A percentile compares a stretch with the other conserved stretches of the same genome.
Conservation (phyloP, 2,888 invertebrate species). For the Barypeithes pellucidus region DNA sequence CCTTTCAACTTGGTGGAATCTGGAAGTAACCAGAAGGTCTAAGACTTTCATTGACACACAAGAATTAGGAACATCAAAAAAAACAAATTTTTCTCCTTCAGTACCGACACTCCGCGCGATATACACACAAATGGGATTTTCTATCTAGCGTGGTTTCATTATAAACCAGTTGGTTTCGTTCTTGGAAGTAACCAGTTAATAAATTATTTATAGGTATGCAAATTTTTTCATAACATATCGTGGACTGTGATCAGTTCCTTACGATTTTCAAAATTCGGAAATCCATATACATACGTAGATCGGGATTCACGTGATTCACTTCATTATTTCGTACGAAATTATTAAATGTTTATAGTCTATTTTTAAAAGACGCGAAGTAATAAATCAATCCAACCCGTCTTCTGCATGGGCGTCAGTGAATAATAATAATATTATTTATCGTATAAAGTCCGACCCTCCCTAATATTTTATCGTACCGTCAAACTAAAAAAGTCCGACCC, state of each 20-base stretch:
- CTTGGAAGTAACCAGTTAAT: conserved; percentile 30
- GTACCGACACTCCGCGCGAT: neutral
- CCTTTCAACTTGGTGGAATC: conserved; percentile 69
- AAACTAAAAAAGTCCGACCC: no score
- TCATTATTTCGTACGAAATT: neutral
- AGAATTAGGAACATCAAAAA: conserved; percentile 43
- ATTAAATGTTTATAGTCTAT: no score
- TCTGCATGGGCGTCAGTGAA: no score
- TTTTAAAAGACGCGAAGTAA: no score
- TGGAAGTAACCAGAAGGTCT: conserved; percentile 66
- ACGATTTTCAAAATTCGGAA: neutral
- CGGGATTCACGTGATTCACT: neutral
- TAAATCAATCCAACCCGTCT: no score
- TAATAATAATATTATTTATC: no score
- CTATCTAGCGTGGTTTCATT: conserved; percentile 5
- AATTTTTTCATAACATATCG: conserved; percentile 7
- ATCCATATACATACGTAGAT: no score
- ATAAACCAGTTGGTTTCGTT: conserved; percentile 12
- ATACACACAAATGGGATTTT: conserved; percentile 19
- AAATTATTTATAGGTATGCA: conserved; percentile 30
- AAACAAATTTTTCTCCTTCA: conserved; percentile 22
- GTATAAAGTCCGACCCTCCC: no score
- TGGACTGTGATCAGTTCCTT: neutral
- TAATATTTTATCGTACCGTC: no score
- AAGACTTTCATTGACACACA: conserved; percentile 71